Base-by-base conservation (phyloP, 1,140 invertebrate genomes). In the Solenopsis invicta region DNA sequence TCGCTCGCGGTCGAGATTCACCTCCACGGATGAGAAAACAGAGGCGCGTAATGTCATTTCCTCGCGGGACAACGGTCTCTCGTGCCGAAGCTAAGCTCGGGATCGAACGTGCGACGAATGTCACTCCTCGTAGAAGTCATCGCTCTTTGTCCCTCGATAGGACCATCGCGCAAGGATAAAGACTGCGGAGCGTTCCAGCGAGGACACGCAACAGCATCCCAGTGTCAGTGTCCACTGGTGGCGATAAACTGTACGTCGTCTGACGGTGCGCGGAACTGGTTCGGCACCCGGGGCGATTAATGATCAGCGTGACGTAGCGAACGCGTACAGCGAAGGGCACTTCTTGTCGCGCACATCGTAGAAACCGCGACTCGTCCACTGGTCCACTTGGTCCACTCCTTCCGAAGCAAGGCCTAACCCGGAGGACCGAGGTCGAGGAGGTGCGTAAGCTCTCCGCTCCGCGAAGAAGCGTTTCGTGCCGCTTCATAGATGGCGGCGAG, bases 401-500 rank as follows among this genome's bases (percentile, higher is more conserved):
- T 89, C 80, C 81, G 81, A 75, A 91, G 77, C 59, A 91, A 62
- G 76, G 41, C 41, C 69, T 87, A 89, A 87, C 81, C 87, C 62
- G 45, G 16, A 9, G 87, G 77, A 87, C 80, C n/a, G 90, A 87
- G 87, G 90, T 91, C 89, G 88, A 85, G 76, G 76, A 90, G 85
- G 61, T 64, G 59, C 80, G 56, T 29, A 16, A 45, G 69, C 29
- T 10, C n/a, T 41, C 56, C 56, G 74, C 34, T 67, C 16, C 62
- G 66, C 54, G 71, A 34, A 69, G 18, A 80, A 78, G 41, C 71
- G 81, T 89, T 89, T 69, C 52, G 18, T 72, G 41, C 41, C 59
- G 52, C 34, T 81, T 80, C 66, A 91, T 67, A 92, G 91, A 92
- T 91, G 90, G 89, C 88, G 72, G 80, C 77, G n/a, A 64, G 62